Base-by-base conservation (phyloP, 1,140 invertebrate genomes). In the Lethrus apterus region DNA sequence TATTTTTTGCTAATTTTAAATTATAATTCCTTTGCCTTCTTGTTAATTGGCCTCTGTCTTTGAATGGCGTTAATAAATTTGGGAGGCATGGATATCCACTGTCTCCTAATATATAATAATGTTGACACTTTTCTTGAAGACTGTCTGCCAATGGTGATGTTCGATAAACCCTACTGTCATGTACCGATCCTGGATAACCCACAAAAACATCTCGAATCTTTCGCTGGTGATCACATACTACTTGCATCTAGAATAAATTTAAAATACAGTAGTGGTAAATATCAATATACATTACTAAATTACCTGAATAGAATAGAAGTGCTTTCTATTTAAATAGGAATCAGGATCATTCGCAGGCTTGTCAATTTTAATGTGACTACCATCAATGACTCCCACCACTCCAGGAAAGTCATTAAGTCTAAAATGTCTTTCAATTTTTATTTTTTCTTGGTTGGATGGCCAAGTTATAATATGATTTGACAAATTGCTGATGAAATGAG, bases 361-460 rank as follows among this genome's bases (percentile, higher is more conserved):
- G 35, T 47, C 46, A 8, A 60, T 62, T 15, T 49, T 44, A 9
- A 63, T 56, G 29, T 59, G 56, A 7, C 53, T 54, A 5, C 59
- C 58, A 57, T 62, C 59, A 9, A 61, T 45, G 3, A 46, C 44
- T 23, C 58, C 60, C 24, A 62, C 42, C 11, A 61, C 57, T 11
- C 45, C 52, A 1, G 53, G 54, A 52, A 63, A 58, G 5, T 34
- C 49, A 44, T 50, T 57, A 30, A 29, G 10, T 11, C 26, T 13
- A 50, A 59, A 60, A 54, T 57, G 48, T n/a, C 21, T 26, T 36
- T 52, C 48, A 33, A 53, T 63, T 42, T 40, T 18, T 18, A 43
- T n/a, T 48, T 46, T 55, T 48, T 63, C 56, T 36, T 42, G 41
- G 35, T 49, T 5, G 21, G 46, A 49, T 48, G 58, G 60, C 52